These are phyloP conservation scores for Oligia fasciuncula DNA, from an alignment of 2,888 invertebrate genomes.

Conservation along the genomic window DNA sequence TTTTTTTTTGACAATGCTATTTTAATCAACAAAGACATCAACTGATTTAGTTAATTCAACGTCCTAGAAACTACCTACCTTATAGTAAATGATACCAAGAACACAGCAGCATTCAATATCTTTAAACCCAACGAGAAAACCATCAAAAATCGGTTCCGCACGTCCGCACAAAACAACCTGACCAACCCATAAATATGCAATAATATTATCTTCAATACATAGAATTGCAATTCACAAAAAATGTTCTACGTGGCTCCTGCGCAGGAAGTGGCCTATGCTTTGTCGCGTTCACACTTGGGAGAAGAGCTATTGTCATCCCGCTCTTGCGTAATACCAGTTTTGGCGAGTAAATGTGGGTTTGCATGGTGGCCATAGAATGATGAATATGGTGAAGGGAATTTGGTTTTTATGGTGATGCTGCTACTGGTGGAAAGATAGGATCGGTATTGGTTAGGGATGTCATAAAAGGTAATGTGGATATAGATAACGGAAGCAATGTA, in stretches of 20 bases:
- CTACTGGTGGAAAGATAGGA: conserved; percentile 4
- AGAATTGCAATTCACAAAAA: conserved; percentile 74
- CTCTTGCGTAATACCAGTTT: conserved; percentile 79
- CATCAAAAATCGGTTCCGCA: conserved; percentile 64
- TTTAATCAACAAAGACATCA: neutral
- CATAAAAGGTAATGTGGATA: neutral
- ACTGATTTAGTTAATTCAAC: neutral
- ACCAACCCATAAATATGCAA: conserved; percentile 63
- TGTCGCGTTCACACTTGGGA: conserved; percentile 57
- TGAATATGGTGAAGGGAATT: conserved; percentile 45
- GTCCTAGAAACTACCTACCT: too few species aligned
- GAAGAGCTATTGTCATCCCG: conserved; percentile 61
- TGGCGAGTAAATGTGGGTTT: conserved; percentile 72
- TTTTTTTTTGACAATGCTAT: neutral
- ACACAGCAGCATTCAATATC: conserved; percentile 28
- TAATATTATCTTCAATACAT: conserved; percentile 67
- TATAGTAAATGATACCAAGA: conserved; percentile 1
- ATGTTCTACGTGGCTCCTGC: conserved; percentile 69
- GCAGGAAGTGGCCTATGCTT: conserved; percentile 71
- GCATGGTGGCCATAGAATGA: conserved; percentile 60
- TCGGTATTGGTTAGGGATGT: conserved; percentile 5
- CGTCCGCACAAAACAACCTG: conserved; percentile 59
- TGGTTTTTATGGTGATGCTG: conserved; percentile 32
- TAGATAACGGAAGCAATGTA: neutral
- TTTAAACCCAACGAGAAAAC: conserved; percentile 32